Percentiles rank a stretch among this genome's conserved stretches.
Evolutionary conservation across 2,888 invertebrate genomes (phyloP).

Genomic region (Agrochola lychnidis): DNA sequence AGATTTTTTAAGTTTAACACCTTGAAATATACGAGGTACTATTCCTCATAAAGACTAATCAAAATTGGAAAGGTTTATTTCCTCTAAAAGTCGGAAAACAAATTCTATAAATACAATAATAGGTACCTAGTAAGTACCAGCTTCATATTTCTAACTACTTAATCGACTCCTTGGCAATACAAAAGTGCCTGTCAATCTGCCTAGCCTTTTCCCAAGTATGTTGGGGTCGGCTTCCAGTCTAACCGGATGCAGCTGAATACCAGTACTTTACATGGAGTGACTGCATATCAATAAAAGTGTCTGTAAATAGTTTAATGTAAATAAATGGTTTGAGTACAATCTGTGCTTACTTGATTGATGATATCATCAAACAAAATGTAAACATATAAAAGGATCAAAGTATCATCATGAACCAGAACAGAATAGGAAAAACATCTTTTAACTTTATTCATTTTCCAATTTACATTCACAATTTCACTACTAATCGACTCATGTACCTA

Average conservation of each 20-base stretch:
- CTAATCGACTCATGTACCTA: background rate
- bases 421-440: background rate
- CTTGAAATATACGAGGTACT: background rate
- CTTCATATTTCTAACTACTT: background rate
- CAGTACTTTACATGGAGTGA: too few relatives aligned
- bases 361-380: conserved; percentile 30
- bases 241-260: too few relatives aligned
- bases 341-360: background rate
- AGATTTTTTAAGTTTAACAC: background rate
- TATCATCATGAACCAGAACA: background rate
- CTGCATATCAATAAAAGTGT: too few relatives aligned
- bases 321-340: background rate
- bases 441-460: background rate
- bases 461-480: background rate
- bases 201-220: too few relatives aligned
- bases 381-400: background rate
- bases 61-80: background rate
- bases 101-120: background rate
- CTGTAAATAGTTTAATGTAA: too few relatives aligned
- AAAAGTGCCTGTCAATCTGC: too few relatives aligned
- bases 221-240: too few relatives aligned
- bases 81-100: background rate
- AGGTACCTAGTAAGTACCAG: background rate
- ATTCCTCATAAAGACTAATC: background rate
- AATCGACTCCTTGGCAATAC: background rate